Evolutionary conservation across 2,113 vertebrate genomes (phyloP).

Genomic region (Lepisosteus oculatus): DNA sequence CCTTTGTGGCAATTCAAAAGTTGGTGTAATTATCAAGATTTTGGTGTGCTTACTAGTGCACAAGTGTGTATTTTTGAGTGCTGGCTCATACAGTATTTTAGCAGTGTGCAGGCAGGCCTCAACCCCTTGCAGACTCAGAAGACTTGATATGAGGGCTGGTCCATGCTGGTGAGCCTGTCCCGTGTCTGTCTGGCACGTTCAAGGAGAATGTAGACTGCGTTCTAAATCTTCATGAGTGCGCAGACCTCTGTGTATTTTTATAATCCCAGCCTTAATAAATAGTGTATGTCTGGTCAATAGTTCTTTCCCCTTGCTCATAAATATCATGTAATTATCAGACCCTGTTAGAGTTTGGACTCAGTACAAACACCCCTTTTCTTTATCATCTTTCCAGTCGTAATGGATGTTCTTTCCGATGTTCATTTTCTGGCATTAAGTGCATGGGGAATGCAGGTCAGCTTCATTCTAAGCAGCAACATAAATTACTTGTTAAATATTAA

Average conservation of each 20-base stretch:
- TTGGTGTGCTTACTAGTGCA: too few species aligned
- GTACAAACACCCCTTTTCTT: constrained; percentile 5
- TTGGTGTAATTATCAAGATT: too few species aligned
- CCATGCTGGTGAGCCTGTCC: neutral
- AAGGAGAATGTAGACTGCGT: neutral
- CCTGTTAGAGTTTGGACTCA: neutral
- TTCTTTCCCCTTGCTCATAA: constrained; percentile 15
- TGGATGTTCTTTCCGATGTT: too few species aligned
- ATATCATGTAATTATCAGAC: constrained; percentile 13
- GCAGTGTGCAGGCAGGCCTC: too few species aligned
- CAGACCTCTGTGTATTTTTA: neutral
- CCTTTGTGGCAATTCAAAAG: too few species aligned
- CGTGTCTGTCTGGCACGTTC: neutral
- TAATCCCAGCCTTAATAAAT: constrained; percentile 1
- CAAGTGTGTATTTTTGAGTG: too few species aligned
- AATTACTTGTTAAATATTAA: constrained; percentile 43
- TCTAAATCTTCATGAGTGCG: neutral
- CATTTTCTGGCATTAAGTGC: neutral
- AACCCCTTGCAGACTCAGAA: too few species aligned
- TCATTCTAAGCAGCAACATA: constrained; percentile 42
- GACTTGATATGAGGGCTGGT: too few species aligned
- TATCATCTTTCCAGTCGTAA: too few species aligned
- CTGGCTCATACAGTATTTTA: too few species aligned
- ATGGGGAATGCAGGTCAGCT: constrained; percentile 31
- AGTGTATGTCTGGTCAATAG: constrained; percentile 1